A percentile compares a stretch with the other conserved stretches of the same genome.
phyloP scores from a whole-genome alignment of 2,888 invertebrate species.

The Heliconius ethilla region DNA sequence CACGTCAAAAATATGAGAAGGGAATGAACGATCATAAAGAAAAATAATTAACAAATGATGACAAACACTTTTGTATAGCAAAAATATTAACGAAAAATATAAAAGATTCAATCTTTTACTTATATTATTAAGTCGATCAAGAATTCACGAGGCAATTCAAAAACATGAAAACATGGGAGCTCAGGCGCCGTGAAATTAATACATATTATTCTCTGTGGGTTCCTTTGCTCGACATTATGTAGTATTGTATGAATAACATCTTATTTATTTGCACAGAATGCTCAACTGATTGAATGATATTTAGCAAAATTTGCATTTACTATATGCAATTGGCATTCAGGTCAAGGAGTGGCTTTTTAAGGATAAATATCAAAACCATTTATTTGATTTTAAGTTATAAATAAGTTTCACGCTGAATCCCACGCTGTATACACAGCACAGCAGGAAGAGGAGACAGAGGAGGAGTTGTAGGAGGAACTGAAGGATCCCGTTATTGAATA shows the following conservation, averaged over 20 bases:
- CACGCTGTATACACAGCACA: no score
- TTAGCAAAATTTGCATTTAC: conserved; percentile 4
- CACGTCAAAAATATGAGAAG: conserved; percentile 11
- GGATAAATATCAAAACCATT: background rate
- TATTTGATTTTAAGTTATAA: no score
- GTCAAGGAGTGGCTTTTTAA: background rate
- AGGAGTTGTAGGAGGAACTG: no score
- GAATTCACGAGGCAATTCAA: conserved; percentile 34
- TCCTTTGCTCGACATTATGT: conserved; percentile 19
- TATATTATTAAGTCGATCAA: conserved; percentile 1
- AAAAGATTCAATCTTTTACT: conserved; percentile 12
- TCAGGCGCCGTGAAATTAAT: conserved; percentile 41
- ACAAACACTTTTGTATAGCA: background rate
- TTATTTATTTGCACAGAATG: conserved; percentile 43
- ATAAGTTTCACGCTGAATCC: no score
- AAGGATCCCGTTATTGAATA: background rate
- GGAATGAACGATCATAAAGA: background rate
- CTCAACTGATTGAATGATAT: conserved; percentile 22
- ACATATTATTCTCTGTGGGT: conserved; percentile 23
- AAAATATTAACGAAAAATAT: background rate
- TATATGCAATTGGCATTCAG: background rate
- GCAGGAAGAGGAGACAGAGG: no score
- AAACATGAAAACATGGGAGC: conserved; percentile 40
- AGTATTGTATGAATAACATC: background rate
- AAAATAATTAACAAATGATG: background rate